phyloP scores from a whole-genome alignment of 2,888 invertebrate genomes.

The Atethmia centrago region DNA sequence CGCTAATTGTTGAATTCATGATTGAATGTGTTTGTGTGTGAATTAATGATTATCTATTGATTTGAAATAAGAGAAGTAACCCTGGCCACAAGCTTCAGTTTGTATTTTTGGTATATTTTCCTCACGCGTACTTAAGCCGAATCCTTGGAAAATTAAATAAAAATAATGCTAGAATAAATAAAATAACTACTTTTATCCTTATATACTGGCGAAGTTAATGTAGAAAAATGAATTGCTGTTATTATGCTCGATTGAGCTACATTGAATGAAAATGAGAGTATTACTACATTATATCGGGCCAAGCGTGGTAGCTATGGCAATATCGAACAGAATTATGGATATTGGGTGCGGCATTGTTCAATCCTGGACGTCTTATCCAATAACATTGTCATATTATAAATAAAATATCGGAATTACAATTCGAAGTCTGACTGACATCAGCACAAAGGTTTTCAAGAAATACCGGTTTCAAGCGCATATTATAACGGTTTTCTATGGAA shows the following conservation, averaged over 20 bases:
- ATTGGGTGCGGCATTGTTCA: constrained; percentile 47
- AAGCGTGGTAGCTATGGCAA: constrained; percentile 48
- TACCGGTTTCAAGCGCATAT: neutral
- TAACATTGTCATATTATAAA: constrained; percentile 34
- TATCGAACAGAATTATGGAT: constrained; percentile 48
- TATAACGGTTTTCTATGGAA: neutral
- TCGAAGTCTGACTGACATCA: constrained; percentile 20
- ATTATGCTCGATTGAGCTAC: constrained; percentile 41
- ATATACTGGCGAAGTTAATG: constrained; percentile 14
- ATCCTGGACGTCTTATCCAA: constrained; percentile 32
- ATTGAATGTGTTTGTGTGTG: too few species aligned
- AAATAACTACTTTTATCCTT: constrained; percentile 21
- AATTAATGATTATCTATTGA: neutral
- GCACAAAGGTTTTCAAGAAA: neutral
- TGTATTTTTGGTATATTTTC: constrained; percentile 6
- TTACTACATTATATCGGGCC: constrained; percentile 49
- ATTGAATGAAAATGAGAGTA: constrained; percentile 57
- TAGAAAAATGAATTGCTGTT: constrained; percentile 36
- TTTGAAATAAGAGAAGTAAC: neutral
- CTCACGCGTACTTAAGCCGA: neutral
- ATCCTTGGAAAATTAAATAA: neutral
- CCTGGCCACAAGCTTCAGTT: neutral
- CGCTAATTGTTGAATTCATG: neutral
- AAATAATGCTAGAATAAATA: neutral
- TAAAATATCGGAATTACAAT: constrained; percentile 25